Percentiles rank a stretch among this genome's conserved stretches.
phyloP scores from a whole-genome alignment of 2,113 vertebrate genomes.

The Peromyscus californicus region DNA sequence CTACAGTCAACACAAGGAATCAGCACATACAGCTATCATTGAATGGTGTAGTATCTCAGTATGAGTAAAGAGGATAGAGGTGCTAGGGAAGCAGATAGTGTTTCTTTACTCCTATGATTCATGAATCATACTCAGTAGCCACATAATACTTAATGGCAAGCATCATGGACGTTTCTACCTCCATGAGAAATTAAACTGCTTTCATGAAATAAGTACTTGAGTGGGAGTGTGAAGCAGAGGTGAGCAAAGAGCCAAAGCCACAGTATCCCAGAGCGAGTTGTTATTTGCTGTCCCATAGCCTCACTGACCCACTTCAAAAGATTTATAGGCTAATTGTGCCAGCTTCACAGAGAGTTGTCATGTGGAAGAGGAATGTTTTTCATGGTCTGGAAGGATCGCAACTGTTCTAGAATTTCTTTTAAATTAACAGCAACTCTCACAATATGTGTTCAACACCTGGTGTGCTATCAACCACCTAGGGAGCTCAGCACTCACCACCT shows the following conservation, averaged over 20 bases:
- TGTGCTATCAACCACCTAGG: neutral
- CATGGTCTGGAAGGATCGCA: neutral
- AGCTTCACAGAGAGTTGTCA: neutral
- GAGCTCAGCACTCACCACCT: neutral
- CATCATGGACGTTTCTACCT: neutral
- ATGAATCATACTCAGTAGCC: neutral
- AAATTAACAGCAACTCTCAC: conserved; percentile 1
- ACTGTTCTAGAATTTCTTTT: conserved; percentile 44
- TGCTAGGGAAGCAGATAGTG: neutral
- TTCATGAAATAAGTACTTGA: neutral
- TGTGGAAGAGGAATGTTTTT: conserved; percentile 45
- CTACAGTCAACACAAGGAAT: neutral
- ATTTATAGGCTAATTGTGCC: conserved; percentile 39
- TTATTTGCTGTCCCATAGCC: neutral
- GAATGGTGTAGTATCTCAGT: neutral
- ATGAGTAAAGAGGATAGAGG: neutral
- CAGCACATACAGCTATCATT: neutral
- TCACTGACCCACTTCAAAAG: conserved; percentile 34
- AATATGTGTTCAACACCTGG: conserved; percentile 8
- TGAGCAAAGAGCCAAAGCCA: neutral
- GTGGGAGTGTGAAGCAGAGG: neutral
- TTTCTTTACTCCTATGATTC: neutral
- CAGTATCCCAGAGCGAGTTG: neutral
- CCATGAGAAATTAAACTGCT: neutral
- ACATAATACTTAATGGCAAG: neutral